Base-by-base conservation (phyloP, 2,888 invertebrate genomes). In the Patella caerulea region DNA sequence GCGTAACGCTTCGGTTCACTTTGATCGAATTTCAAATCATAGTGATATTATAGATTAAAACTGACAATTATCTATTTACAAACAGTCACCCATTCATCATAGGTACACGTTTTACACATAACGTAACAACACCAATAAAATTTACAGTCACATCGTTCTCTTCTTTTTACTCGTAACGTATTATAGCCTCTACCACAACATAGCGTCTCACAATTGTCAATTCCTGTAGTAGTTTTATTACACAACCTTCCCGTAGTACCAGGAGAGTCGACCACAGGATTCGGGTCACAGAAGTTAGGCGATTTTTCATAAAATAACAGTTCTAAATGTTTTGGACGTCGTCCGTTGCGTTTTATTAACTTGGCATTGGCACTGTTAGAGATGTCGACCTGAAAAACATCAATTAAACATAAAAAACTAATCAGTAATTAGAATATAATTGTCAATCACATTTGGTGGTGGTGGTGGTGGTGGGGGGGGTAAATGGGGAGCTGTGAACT, bases 231-330 rank as follows among this genome's bases (percentile, higher is more conserved):
- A 5, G 87, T 88, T 75, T 88, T 88, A 82, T 91, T 91, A 81
- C 91, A 91, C 76, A 86, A 81, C 19, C 91, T 83, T 2, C 90
- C 91, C 24, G 86, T 85, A 24, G 91, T 91, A 1, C 91, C 91
- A 0, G 87, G 86, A 0, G 88, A 86, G 72, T 90, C 89, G 2
- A 88, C 82, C n/a, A 81, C 72, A 1, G 90, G 85, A 81, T 92
- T 91, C 17, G 87, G 83, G 54, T 91, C 94, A 92, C 99, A 99
- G 93, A 97, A 99, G 92, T 98, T 98, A 0, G 98, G 98, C 17
- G 98, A 98, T 85, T 96, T 96, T 88, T 98, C 97, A 86, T 98
- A 93, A 92, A 96, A 99, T 59, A 99, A 96, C 83, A 99, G 93
- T 92, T 86, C 86, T 72, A 84, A 84, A 19, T 84, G 85, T 45